Conservation (phyloP, 2,888 invertebrate genomes). For the Actias luna region DNA sequence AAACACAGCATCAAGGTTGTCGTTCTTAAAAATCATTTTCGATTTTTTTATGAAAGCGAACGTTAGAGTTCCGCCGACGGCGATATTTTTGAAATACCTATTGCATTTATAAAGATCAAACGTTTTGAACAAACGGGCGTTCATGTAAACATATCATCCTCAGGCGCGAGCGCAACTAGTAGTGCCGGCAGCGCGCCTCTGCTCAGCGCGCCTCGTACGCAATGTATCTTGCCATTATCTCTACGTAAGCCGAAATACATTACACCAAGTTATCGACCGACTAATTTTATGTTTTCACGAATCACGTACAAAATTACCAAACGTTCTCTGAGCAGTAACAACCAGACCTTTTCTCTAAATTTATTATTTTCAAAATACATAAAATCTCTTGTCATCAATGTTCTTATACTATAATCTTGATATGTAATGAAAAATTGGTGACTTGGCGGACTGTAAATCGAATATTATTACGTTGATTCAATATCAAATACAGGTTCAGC, state of each 20-base stretch:
- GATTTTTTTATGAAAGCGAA: constrained; percentile 70
- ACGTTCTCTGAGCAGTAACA: not conserved
- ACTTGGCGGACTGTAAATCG: not conserved
- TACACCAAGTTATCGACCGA: constrained; percentile 23
- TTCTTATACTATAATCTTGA: too few species aligned
- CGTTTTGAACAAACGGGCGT: constrained; percentile 72
- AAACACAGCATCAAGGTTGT: constrained; percentile 77
- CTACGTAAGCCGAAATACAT: constrained; percentile 36
- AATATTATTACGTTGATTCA: too few species aligned
- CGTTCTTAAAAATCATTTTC: constrained; percentile 74
- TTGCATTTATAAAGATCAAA: constrained; percentile 82
- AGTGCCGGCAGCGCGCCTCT: constrained; percentile 23
- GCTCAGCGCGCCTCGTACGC: constrained; percentile 32
- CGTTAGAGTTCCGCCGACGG: constrained; percentile 61
- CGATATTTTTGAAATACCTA: constrained; percentile 79
- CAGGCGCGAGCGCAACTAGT: constrained; percentile 36
- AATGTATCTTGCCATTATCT: constrained; percentile 47
- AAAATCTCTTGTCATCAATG: not conserved
- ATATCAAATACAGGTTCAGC: too few species aligned
- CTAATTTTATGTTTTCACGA: constrained; percentile 13
- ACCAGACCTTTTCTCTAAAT: not conserved
- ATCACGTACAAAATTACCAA: not conserved
- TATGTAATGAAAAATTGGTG: not conserved
- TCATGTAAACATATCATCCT: constrained; percentile 76
- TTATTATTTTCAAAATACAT: not conserved